Evolutionary conservation across 2,888 invertebrate genomes (phyloP), one percentile per base, ranked within the genome.

Genomic region (Caenorhabditis sp.): DNA sequence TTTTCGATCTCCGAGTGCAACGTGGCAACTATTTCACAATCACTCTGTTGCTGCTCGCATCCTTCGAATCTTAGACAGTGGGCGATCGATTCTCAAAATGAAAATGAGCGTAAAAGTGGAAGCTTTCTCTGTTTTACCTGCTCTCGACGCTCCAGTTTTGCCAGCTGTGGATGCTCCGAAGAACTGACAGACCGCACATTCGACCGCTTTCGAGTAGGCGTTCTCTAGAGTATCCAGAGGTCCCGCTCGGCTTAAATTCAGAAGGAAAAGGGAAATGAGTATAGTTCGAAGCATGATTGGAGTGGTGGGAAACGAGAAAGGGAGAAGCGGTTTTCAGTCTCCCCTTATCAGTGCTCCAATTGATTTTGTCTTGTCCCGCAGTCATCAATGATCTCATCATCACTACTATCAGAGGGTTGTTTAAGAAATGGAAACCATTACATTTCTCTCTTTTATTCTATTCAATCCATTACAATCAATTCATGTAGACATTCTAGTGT

Each of bases 171-270:
- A 15, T n/a, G 37, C 50, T 35, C 59, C 70, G 15, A 70, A 11
- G 24, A 73, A 66, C 20, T 73, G 65, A 41, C 73, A 73, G 22
- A 61, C 55, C 5, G 66, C 59, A 17, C 73, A 73, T 32, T 43
- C 37, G 35, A 22, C 24, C 27, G 30, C 20, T 27, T 46, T 27
- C 11, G 52, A 20, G 1, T 20, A n/a, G 6, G n/a, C 7, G 15
- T 17, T 13, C 1, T 43, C 15, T 4, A 13, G 46, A 11, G 24
- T 9, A 8, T 30, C 20, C 5, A 46, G 13, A 7, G 56, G 58
- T 20, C 35, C 48, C 9, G 37, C 37, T 20, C n/a, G 3, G 5
- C n/a, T 15, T 11, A 20, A 35, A 24, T 15, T 43, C 6, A 20
- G 0, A 6, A 37, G 11, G 8, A 56, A 35, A 2, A 39, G 27